These are phyloP conservation scores for Tychaedon coryphoeus DNA, from an alignment of 2,113 vertebrate genomes.

Conservation along the genomic window DNA sequence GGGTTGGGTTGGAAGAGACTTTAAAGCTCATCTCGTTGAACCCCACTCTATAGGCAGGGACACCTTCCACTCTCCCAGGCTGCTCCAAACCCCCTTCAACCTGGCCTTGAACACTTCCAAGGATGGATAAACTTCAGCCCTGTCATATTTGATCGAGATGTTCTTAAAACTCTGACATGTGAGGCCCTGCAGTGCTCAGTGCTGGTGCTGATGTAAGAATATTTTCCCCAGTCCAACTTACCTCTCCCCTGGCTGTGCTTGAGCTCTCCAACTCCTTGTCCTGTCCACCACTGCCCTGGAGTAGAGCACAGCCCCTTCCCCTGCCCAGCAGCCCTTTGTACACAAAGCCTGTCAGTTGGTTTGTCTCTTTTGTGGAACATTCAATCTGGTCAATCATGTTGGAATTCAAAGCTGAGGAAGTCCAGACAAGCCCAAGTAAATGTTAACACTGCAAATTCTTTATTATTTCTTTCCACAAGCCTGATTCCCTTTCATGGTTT, in stretches of 20 bases:
- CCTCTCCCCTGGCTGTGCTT: background rate
- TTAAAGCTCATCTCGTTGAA: background rate
- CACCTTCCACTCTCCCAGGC: background rate
- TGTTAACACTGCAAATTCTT: background rate
- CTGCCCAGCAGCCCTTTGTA: background rate
- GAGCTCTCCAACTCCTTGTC: background rate
- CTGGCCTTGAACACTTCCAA: background rate
- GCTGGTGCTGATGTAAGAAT: background rate
- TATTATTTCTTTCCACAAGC: background rate
- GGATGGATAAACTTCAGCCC: background rate
- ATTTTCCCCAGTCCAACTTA: background rate
- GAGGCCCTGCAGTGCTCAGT: background rate
- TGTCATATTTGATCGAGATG: background rate
- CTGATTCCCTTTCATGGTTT: slow-evolving; percentile 26
- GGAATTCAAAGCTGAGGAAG: background rate
- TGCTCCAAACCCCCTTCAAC: background rate
- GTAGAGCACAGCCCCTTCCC: background rate
- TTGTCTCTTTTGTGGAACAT: background rate
- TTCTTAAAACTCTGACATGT: background rate
- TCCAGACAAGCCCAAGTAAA: slow-evolving; percentile 5
- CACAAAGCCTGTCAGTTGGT: background rate
- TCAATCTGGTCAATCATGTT: background rate
- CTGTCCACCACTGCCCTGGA: background rate
- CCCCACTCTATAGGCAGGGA: background rate
- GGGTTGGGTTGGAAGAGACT: background rate